Base-by-base conservation (phyloP, 2,888 invertebrate genomes). In the Aplocera efformata region DNA sequence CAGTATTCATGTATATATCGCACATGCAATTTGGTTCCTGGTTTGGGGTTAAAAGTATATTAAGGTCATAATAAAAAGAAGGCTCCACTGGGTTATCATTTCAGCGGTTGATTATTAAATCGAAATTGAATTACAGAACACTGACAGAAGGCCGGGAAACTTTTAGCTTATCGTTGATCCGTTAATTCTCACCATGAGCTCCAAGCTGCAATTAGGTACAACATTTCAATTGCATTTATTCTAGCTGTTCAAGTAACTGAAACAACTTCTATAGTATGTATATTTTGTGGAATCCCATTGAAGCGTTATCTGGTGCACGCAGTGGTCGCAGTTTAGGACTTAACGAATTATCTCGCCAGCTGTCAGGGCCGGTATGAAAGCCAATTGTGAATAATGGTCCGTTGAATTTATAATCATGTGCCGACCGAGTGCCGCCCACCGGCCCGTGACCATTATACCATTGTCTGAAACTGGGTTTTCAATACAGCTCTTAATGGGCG, bases 381-480 rank as follows among this genome's bases (percentile, higher is more conserved):
- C 77, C 81, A 79, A 78, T 81, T 80, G 79, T 76, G 78, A 80
- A 78, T 79, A 77, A 80, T 78, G 73, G 76, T 49, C 44, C 35
- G 43, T 45, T 51, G 57, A 53, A 56, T 56, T 56, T 48, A 56
- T 56, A 53, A 56, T 56, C 56, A 53, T 51, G 50, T 56, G 53
- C 53, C 55, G 35, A 39, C 41, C 42, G 44, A 49, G 44, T 39
- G 42, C 43, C 29, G 29, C 34, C 33, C 28, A 23, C 32, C 45
- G 38, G 40, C 48, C 44, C 48, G 48, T 44, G 37, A 34, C 50
- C 45, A 43, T 46, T 49, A 48, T 43, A 50, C 48, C 48, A 48
- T 55, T 55, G 54, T 55, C 50, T 48, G 42, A 50, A 48, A 51
- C 48, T 50, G 46, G 51, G 48, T 40, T 48, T 48, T 33, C 49